Evolutionary conservation across 2,888 invertebrate species (phyloP).

Genomic region (Callyntrura guangdongensis): DNA sequence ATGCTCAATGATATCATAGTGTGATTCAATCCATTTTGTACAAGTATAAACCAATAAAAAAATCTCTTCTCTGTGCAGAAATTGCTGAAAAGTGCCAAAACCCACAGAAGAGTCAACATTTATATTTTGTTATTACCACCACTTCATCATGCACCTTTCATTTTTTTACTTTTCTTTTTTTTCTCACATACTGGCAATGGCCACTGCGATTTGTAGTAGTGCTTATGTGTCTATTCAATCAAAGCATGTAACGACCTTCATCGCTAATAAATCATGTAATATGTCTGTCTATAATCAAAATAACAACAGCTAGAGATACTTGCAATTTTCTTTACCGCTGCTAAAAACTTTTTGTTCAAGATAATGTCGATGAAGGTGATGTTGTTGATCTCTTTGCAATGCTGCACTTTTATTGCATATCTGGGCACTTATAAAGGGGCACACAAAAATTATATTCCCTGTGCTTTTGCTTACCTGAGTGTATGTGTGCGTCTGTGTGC

Average conservation of each 20-base stretch:
- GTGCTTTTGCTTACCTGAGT: background rate
- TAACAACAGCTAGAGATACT: slow-evolving; percentile 3
- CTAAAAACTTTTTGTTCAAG: background rate
- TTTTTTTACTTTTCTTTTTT: slow-evolving; percentile 32
- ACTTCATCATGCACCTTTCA: slow-evolving; percentile 4
- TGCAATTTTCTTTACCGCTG: background rate
- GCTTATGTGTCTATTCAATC: background rate
- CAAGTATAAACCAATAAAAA: slow-evolving; percentile 27
- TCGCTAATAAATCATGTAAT: slow-evolving; percentile 54
- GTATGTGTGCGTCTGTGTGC: background rate
- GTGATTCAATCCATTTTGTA: slow-evolving; percentile 37
- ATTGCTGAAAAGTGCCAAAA: background rate
- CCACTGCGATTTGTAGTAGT: background rate
- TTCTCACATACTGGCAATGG: background rate
- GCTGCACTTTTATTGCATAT: slow-evolving; percentile 47
- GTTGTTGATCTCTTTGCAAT: slow-evolving; percentile 47
- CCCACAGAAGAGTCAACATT: background rate
- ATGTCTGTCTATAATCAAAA: background rate
- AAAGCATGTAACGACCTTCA: slow-evolving; percentile 26
- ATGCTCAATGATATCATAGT: background rate
- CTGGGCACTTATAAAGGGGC: slow-evolving; percentile 3
- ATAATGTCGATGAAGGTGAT: slow-evolving; percentile 8
- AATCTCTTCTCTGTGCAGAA: background rate
- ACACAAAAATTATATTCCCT: background rate
- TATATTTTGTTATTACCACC: background rate